Evolutionary conservation across 2,113 vertebrate species (phyloP), one percentile per base, ranked within the genome.

Genomic region (Leucopsar rothschildi): DNA sequence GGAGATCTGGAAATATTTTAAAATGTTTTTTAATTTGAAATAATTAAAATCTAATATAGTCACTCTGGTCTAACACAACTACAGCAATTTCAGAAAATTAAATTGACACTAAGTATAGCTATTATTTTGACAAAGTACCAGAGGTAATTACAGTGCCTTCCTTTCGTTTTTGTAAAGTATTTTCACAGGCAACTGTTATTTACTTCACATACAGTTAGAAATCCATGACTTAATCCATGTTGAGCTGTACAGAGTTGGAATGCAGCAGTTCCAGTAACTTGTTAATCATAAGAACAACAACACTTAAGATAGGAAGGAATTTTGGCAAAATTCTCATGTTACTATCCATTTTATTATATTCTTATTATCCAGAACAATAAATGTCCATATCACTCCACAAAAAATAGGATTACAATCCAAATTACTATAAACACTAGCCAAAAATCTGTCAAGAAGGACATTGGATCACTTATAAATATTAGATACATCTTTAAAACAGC

Each of bases 331-430:
- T 44, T 72, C 17, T 71, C 17, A 27, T 9, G 3, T 60, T 47
- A 28, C 23, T 37, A 52, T 20, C 24, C 40, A 69, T 22, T 19
- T 35, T 45, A 12, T 20, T 37, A 69, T 23, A 69, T 42, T 56
- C 33, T 73, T 66, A 39, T 23, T 47, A 68, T 22, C 14, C 24
- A 84, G 33, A 66, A 75, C 2, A 4, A 75, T 29, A 71, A 59
- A 50, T 13, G 24, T 31, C 37, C 0, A 0, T 27, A 31, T 52
- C 28, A 53, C 15, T 40, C 19, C 31, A 64, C 14, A 63, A 75
- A 89, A 89, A 91, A 39, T 25, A 70, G 85, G 78, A 24, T 39
- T 31, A 52, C 4, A 78, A 49, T 20, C 21, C 25, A 60, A 71
- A 28, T 49, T n/a, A 20, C 17, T 22, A 82, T 2, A 31, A 84